Percentiles rank a stretch among this genome's conserved stretches.
These are phyloP conservation scores for Crenichthys baileyi DNA, from an alignment of 2,797 vertebrate genomes.

Conservation along the genomic window DNA sequence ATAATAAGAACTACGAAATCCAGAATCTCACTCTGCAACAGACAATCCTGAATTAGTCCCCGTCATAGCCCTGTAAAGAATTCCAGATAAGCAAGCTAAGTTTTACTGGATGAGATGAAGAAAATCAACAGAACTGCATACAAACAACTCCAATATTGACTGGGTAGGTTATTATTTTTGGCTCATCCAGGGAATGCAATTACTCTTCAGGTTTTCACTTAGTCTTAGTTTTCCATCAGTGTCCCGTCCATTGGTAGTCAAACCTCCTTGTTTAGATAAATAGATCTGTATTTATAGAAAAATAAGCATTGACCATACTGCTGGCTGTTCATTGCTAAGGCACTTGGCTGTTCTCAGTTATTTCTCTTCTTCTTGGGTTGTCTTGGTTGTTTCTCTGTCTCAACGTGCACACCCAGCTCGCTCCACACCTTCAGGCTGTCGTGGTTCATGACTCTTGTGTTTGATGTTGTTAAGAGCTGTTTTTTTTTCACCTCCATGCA, in stretches of 20 bases:
- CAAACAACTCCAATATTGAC: constrained; percentile 70
- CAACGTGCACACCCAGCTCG: constrained; percentile 25
- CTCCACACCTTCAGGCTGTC: constrained; percentile 41
- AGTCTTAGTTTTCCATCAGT: constrained; percentile 65
- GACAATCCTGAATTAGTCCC: constrained; percentile 51
- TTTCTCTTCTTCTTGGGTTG: constrained; percentile 40
- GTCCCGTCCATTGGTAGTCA: constrained; percentile 74
- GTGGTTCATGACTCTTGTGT: constrained; percentile 52
- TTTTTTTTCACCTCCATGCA: constrained; percentile 46
- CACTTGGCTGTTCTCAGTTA: constrained; percentile 79
- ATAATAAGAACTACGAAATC: constrained; percentile 24
- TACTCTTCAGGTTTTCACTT: constrained; percentile 55
- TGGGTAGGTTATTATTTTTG: constrained; percentile 73
- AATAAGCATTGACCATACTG: constrained; percentile 86
- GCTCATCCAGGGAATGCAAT: constrained; percentile 76
- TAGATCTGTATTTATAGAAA: constrained; percentile 87
- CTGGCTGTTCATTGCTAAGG: constrained; percentile 86
- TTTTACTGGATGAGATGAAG: constrained; percentile 66
- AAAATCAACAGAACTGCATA: constrained; percentile 73
- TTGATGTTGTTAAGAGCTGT: constrained; percentile 62
- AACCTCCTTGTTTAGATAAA: constrained; percentile 87
- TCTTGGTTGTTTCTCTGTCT: constrained; percentile 34
- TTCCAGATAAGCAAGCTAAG: constrained; percentile 68
- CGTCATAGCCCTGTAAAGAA: constrained; percentile 58
- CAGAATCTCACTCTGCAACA: constrained; percentile 45